Percentiles rank a stretch among this genome's conserved stretches.
phyloP scores from a whole-genome alignment of 2,113 vertebrate species.

The Trematocara zebra region DNA sequence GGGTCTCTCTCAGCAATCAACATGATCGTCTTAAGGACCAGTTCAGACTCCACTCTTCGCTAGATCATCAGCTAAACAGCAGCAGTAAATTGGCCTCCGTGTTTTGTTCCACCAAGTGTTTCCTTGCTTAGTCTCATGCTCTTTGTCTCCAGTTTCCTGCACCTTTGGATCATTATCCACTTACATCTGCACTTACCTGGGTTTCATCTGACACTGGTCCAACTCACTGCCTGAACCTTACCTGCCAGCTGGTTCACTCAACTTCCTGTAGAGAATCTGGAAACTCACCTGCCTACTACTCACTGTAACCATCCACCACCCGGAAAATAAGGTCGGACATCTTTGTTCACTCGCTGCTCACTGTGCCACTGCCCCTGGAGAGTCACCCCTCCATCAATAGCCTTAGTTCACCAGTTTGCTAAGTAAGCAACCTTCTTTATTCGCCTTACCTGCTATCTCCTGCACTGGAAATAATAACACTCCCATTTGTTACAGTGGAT shows the following conservation, averaged over 20 bases:
- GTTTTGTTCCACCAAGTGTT: neutral
- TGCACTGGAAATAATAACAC: neutral
- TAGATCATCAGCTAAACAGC: neutral
- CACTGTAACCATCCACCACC: neutral
- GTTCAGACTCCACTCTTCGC: neutral
- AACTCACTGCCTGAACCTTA: neutral
- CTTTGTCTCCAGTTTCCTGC: neutral
- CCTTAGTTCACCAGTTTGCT: neutral
- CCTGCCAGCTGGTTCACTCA: neutral
- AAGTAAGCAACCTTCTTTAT: neutral
- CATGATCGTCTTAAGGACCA: neutral
- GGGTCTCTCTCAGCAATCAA: neutral
- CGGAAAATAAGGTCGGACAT: neutral
- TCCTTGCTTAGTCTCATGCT: neutral
- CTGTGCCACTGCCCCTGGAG: neutral
- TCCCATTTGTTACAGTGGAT: neutral
- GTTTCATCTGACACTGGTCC: neutral
- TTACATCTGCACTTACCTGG: neutral
- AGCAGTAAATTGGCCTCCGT: neutral
- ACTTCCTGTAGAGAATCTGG: neutral
- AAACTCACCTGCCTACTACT: neutral
- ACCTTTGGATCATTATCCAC: neutral
- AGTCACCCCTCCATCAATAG: neutral
- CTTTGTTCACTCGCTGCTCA: neutral
- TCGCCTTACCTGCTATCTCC: rapidly evolving